These are phyloP conservation scores for Leucozona laternaria DNA, from an alignment of 2,888 invertebrate genomes.

Conservation along the genomic window DNA sequence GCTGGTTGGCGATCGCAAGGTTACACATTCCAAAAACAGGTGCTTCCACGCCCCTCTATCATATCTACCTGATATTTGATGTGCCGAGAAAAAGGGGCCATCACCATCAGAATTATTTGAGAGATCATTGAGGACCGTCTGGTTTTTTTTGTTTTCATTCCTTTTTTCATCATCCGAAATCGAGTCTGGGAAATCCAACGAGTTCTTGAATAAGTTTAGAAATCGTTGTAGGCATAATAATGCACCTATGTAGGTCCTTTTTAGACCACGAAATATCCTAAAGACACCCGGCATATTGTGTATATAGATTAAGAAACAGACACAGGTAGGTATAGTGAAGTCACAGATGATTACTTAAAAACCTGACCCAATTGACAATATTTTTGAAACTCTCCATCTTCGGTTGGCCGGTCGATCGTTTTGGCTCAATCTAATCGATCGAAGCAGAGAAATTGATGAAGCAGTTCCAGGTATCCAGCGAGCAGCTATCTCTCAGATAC, in stretches of 20 bases:
- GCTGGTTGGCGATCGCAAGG: slow-evolving; percentile 52
- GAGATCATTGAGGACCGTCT: slow-evolving; percentile 50
- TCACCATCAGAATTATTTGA: slow-evolving; percentile 1
- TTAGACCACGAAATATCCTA: slow-evolving; percentile 27
- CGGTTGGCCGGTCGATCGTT: background rate
- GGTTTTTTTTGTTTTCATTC: slow-evolving; percentile 15
- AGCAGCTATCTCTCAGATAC: background rate
- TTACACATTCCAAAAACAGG: slow-evolving; percentile 60
- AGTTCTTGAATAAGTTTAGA: slow-evolving; percentile 54
- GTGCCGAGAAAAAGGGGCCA: background rate
- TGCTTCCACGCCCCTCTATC: slow-evolving; percentile 51
- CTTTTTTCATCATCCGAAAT: background rate
- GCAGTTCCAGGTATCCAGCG: slow-evolving; percentile 21
- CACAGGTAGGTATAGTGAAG: slow-evolving; percentile 35
- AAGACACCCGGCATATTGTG: slow-evolving; percentile 8
- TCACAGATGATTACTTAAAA: slow-evolving; percentile 29
- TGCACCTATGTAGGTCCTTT: slow-evolving; percentile 31
- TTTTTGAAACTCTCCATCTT: background rate
- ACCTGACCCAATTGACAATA: slow-evolving; percentile 39
- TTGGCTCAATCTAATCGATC: background rate
- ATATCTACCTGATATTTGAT: slow-evolving; percentile 23
- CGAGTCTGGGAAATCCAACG: slow-evolving; percentile 52
- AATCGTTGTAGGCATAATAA: no score
- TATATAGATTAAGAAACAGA: slow-evolving; percentile 15
- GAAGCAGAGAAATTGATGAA: slow-evolving; percentile 28